These are phyloP conservation scores for Dione juno DNA, from an alignment of 2,888 invertebrate species.

Conservation along the genomic window DNA sequence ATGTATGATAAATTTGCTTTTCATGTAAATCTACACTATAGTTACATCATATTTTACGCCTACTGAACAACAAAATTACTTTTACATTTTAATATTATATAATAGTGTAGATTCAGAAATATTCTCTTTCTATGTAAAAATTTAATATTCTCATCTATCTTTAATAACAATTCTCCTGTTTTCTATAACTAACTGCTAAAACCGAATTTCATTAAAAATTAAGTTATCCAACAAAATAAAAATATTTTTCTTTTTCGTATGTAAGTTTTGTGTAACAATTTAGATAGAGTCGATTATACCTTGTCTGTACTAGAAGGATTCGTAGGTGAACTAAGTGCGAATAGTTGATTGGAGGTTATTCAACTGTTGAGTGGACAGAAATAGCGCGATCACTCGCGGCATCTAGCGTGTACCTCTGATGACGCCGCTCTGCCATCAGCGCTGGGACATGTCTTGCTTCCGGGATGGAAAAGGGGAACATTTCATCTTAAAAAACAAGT, in stretches of 20 bases:
- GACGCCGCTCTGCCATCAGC: slow-evolving; percentile 52
- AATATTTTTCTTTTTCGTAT: neutral
- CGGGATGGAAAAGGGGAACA: slow-evolving; percentile 65
- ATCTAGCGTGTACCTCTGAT: slow-evolving; percentile 52
- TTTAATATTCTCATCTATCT: too few species aligned
- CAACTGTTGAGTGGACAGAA: slow-evolving; percentile 79
- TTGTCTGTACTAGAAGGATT: slow-evolving; percentile 56
- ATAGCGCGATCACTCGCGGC: slow-evolving; percentile 74
- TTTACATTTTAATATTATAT: too few species aligned
- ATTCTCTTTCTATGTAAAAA: too few species aligned
- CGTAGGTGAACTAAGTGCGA: slow-evolving; percentile 73
- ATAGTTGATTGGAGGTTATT: slow-evolving; percentile 84
- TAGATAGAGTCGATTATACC: slow-evolving; percentile 42
- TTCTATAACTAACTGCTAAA: neutral
- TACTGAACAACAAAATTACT: too few species aligned
- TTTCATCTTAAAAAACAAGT: slow-evolving; percentile 48
- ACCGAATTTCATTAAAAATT: neutral
- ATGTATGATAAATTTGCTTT: too few species aligned
- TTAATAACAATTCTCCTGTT: too few species aligned
- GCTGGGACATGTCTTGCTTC: slow-evolving; percentile 62
- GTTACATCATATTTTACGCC: too few species aligned
- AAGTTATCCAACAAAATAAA: neutral
- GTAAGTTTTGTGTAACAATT: slow-evolving; percentile 21
- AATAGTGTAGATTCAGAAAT: too few species aligned
- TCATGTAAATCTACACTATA: too few species aligned